Base-by-base conservation (phyloP, 2,797 vertebrate genomes). In the Spheniscus humboldti region DNA sequence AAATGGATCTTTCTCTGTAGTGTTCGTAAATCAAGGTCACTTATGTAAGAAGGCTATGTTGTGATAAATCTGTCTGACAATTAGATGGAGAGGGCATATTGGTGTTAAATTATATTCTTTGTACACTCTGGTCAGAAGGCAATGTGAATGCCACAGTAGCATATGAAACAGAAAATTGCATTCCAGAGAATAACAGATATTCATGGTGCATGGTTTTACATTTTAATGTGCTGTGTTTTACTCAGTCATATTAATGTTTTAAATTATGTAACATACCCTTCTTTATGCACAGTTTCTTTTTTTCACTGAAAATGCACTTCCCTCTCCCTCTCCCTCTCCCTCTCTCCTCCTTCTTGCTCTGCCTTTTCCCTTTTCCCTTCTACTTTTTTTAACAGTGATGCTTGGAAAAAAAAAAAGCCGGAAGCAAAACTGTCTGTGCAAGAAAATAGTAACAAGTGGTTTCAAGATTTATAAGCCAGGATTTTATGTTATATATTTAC, bases 401-500 rank as follows among this genome's bases (percentile, higher is more conserved):
- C 19, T 81, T 62, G 16, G 13, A 35, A 92, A 77, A 47, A 86
- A 86, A 86, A 55, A 31, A 86, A 83, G 60, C 62, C 67, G 81
- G 59, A 86, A 97, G 55, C 23, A 3, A 90, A 97, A 80, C 69
- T 71, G 28, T 92, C 79, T 84, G 30, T 90, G 25, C 25, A 67
- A 82, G 56, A 88, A 94, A 94, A 83, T 53, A 83, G 57, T 77
- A 86, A 90, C 55, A 72, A 72, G 68, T 64, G 37, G 52, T 82
- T 95, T 91, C 57, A 68, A 89, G 91, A 43, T 91, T 96, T 85
- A 64, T 88, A 96, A 96, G 59, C 62, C 72, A 77, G 82, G 75
- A 69, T 93, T 93, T 93, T 90, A 71, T 94, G 72, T 97, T 97
- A 39, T 97, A 4, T 98, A 71, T 97, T 98, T 97, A 37, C 98